Evolutionary conservation across 2,797 vertebrate species (phyloP), one percentile per base, ranked within the genome.

Genomic region (Moxostoma hubbsi): DNA sequence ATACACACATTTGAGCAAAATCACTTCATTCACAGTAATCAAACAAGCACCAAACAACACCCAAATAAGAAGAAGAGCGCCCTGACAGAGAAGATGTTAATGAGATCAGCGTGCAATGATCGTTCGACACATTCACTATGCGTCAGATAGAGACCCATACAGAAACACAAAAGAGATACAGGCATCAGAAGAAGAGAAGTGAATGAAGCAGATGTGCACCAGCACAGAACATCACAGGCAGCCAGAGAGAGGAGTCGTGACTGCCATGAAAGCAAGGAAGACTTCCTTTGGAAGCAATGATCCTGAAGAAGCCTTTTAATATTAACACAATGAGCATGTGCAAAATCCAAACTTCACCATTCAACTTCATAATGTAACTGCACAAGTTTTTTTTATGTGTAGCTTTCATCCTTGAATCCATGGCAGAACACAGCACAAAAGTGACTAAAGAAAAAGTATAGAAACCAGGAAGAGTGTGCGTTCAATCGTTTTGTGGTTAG

Each of bases 211-310:
- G 50, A 86, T 81, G 72, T 82, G 81, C 70, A 81, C 83, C 61
- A 77, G 82, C 77, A 89, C 73, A 73, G 82, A 72, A 88, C 78
- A 58, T 80, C 57, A 85, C 80, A 78, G 84, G 80, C 84, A 90
- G 87, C 77, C 81, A 86, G 75, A 85, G 84, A 88, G 74, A 76
- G 74, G 61, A 73, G 36, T 36, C 55, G 83, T 82, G 85, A 85
- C 81, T 81, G 81, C 88, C 91, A 93, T 89, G 90, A 90, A 92
- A 88, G 82, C 86, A 75, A 80, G 85, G 77, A 83, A 85, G 69
- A 59, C 55, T 68, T 68, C 65, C 46, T 61, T 50, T 15, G 13
- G 9, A 75, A 36, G 36, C 36, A 36, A 36, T 36, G 36, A 36
- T 36, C 36, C 24, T 51, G 65, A 58, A 71, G 13, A 73, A 63